Percentiles rank a stretch among this genome's conserved stretches.
phyloP scores from a whole-genome alignment of 2,113 vertebrate species.

The Neotoma lepida region DNA sequence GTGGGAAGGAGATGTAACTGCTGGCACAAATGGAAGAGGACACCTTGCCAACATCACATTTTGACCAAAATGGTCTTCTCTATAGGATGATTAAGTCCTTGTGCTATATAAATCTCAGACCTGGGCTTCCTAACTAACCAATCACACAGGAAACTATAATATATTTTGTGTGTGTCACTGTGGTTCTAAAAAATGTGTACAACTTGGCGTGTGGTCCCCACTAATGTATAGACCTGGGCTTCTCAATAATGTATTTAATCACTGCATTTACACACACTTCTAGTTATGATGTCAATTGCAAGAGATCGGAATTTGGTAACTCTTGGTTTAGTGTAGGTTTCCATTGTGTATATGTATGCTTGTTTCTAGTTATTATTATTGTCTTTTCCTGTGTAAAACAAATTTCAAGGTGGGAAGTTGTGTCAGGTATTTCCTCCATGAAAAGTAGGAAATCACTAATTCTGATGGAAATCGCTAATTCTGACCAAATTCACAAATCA shows the following conservation, averaged over 20 bases:
- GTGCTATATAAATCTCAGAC: not conserved
- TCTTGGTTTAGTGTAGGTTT: not conserved
- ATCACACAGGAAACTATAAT: not conserved
- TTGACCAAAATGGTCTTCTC: not conserved
- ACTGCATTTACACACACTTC: not conserved
- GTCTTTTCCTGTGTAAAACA: constrained; percentile 45
- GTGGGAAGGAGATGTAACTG: not conserved
- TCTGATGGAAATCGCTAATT: not conserved
- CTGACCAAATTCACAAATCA: not conserved
- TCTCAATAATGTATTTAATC: not conserved
- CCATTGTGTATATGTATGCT: not conserved
- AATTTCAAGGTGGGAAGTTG: constrained; percentile 7
- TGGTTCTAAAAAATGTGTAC: not conserved
- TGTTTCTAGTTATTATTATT: not conserved
- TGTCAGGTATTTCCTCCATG: not conserved
- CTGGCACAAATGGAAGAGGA: not conserved
- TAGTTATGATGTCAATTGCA: not conserved
- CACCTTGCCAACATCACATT: not conserved
- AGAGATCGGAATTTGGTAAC: not conserved
- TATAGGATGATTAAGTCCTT: not conserved
- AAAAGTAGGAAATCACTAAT: not conserved
- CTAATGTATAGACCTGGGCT: not conserved
- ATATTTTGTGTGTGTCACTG: not conserved
- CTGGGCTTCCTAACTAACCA: not conserved
- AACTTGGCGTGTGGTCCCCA: not conserved